Evolutionary conservation across 1,140 invertebrate species (phyloP).

Genomic region (Neuroterus valhalla): DNA sequence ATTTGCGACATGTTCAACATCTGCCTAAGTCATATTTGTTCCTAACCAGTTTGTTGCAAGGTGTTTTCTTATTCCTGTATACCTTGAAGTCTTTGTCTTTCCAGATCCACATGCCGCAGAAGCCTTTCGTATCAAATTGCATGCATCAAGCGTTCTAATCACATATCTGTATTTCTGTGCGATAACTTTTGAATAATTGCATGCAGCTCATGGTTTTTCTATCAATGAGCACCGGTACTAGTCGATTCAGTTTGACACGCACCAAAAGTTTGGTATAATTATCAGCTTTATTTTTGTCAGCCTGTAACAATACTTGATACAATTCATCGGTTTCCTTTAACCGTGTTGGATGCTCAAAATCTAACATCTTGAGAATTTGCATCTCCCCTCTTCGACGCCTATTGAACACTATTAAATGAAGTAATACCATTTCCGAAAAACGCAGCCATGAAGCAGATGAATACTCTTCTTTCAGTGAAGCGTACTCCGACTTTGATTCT

Average conservation of each 20-base stretch:
- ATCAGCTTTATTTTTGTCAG: neutral
- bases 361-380: neutral
- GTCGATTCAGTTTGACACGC: neutral
- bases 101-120: neutral
- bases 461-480: neutral
- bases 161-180: neutral
- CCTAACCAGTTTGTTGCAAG: conserved; percentile 47
- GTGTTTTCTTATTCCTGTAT: conserved; percentile 51
- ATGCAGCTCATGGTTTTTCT: neutral
- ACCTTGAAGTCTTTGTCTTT: conserved; percentile 21
- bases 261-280: neutral
- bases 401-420: neutral
- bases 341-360: neutral
- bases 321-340: neutral
- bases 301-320: neutral
- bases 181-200: neutral
- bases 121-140: neutral
- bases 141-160: neutral
- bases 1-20: conserved; percentile 50
- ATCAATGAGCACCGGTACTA: neutral
- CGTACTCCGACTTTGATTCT: neutral
- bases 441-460: neutral
- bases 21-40: conserved; percentile 43
- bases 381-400: neutral
- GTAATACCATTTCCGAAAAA: neutral